Evolutionary conservation across 2,113 vertebrate genomes (phyloP).

Genomic region (Pycnonotus jocosus): DNA sequence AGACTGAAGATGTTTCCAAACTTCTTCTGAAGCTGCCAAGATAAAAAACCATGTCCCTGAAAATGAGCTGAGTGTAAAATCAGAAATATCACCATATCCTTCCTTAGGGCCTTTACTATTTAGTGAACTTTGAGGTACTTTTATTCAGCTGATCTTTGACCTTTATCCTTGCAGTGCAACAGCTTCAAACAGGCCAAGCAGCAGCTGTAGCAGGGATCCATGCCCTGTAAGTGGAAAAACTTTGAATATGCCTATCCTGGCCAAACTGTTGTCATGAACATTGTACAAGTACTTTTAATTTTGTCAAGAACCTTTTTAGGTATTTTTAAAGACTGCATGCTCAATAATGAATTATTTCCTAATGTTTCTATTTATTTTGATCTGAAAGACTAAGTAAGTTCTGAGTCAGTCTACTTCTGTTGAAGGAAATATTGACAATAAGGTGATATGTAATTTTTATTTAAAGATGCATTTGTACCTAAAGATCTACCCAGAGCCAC

Average conservation of each 20-base stretch:
- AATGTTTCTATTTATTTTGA: background rate
- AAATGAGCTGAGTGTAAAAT: background rate
- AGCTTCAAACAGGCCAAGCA: background rate
- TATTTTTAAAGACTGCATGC: background rate
- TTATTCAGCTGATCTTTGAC: background rate
- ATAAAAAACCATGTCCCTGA: background rate
- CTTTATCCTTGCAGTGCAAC: background rate
- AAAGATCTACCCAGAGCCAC: background rate
- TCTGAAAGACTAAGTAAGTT: background rate
- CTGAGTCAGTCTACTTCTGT: background rate
- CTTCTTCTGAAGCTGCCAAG: slow-evolving; percentile 54
- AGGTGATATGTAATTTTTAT: background rate
- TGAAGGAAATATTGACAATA: background rate
- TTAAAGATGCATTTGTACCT: background rate
- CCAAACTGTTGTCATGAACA: background rate
- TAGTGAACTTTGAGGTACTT: background rate
- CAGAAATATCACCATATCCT: background rate
- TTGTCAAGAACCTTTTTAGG: background rate
- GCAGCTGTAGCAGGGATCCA: background rate
- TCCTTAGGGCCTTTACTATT: background rate
- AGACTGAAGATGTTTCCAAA: slow-evolving; percentile 68
- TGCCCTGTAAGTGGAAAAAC: background rate
- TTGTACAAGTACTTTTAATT: background rate
- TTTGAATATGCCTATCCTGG: background rate
- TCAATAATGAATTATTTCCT: background rate